Conservation (phyloP, 2,113 vertebrate species). For the Hemiprocne comata region DNA sequence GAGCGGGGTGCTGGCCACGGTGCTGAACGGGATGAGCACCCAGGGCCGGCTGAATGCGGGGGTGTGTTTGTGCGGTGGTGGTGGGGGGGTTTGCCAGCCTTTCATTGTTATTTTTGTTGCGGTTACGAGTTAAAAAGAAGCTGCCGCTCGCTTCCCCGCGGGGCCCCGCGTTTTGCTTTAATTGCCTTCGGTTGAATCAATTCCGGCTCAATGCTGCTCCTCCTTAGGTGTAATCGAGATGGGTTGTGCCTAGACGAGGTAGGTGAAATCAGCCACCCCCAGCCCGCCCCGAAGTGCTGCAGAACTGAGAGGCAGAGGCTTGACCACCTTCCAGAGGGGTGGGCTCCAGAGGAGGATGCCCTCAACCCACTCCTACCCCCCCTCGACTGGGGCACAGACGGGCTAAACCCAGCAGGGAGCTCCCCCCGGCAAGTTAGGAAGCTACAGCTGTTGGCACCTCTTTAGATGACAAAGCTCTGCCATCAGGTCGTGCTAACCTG, state of each 20-base stretch:
- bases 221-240: conserved; percentile 72
- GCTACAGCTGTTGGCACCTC: neutral
- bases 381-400: neutral
- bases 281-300: neutral
- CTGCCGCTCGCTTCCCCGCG: no score
- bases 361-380: neutral
- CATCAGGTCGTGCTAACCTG: neutral
- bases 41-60: no score
- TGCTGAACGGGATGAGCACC: no score
- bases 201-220: conserved; percentile 71
- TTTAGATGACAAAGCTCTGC: neutral
- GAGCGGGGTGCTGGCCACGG: no score
- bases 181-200: conserved; percentile 78
- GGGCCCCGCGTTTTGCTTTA: conserved; percentile 73
- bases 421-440: neutral
- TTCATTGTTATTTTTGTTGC: conserved; percentile 54
- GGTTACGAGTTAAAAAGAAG: conserved; percentile 73
- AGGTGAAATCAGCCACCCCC: neutral
- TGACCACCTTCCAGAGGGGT: neutral
- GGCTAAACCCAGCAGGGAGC: neutral
- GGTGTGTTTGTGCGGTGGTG: no score
- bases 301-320: neutral
- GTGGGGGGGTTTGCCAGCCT: neutral
- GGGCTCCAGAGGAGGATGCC: neutral
- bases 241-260: neutral